Conservation (phyloP, 2,113 vertebrate species). For the Lonchura striata region DNA sequence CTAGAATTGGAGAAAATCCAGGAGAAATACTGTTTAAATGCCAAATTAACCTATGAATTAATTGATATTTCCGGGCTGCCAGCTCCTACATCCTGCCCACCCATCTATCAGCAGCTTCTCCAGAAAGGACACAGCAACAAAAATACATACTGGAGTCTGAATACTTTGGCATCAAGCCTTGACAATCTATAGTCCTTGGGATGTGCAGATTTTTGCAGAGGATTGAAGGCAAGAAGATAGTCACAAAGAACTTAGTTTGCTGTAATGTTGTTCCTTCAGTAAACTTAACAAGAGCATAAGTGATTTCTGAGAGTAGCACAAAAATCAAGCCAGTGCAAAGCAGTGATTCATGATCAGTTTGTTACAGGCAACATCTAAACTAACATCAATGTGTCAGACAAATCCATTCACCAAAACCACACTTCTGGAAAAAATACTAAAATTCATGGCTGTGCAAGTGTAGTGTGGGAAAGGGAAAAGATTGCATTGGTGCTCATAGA, state of each 20-base stretch:
- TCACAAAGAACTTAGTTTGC: background rate
- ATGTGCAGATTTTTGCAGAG: background rate
- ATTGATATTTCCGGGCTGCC: background rate
- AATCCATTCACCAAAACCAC: background rate
- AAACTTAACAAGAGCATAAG: background rate
- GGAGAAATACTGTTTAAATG: background rate
- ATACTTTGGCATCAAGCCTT: background rate
- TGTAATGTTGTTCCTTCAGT: background rate
- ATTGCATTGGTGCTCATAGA: fast-evolving
- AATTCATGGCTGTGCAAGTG: background rate
- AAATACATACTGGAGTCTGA: background rate
- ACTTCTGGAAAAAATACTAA: background rate
- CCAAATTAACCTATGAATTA: conserved; percentile 18
- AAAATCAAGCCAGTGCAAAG: background rate
- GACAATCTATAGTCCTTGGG: background rate
- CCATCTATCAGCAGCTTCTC: background rate
- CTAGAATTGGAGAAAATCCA: background rate
- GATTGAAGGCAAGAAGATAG: background rate
- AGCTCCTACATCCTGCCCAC: background rate
- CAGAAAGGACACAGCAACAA: background rate
- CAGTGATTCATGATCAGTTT: background rate
- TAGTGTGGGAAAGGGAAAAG: background rate
- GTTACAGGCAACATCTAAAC: background rate
- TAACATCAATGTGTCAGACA: background rate
- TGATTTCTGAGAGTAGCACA: background rate